phyloP scores from a whole-genome alignment of 2,888 invertebrate species.

The Heliconius erato region DNA sequence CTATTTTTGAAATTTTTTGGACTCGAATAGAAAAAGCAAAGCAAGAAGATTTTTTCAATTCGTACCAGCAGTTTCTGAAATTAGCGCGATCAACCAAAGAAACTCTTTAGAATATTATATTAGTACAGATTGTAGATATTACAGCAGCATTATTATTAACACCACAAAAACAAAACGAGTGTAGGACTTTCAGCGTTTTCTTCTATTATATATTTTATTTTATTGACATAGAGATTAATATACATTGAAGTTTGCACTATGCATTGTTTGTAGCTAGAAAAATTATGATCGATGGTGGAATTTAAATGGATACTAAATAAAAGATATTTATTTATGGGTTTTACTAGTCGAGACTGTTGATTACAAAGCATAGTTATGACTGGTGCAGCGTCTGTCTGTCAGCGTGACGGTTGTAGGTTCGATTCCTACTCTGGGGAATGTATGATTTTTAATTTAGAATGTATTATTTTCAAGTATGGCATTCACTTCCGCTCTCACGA shows the following conservation, averaged over 20 bases:
- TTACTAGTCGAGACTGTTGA: not conserved
- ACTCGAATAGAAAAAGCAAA: too few relatives aligned
- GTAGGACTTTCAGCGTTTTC: too few relatives aligned
- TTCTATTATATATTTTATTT: not conserved
- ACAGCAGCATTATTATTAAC: not conserved
- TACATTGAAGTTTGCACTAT: not conserved
- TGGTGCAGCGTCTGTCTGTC: not conserved
- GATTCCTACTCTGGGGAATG: not conserved
- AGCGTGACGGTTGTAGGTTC: not conserved
- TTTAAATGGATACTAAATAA: slow-evolving; percentile 15
- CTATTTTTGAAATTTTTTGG: too few relatives aligned
- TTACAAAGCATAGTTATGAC: not conserved
- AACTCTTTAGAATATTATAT: too few relatives aligned
- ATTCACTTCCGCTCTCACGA: too few relatives aligned
- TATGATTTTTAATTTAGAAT: too few relatives aligned
- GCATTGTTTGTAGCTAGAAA: slow-evolving; percentile 22
- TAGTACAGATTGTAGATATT: too few relatives aligned
- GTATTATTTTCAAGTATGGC: too few relatives aligned
- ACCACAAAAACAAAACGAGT: not conserved
- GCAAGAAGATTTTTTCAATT: too few relatives aligned
- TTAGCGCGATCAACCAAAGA: too few relatives aligned
- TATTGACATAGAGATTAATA: not conserved
- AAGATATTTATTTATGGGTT: slow-evolving; percentile 42
- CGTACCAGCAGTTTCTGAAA: too few relatives aligned
- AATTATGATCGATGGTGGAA: slow-evolving; percentile 17